These are phyloP conservation scores for Tetropium fuscum DNA, from an alignment of 2,888 invertebrate species.

Conservation along the genomic window DNA sequence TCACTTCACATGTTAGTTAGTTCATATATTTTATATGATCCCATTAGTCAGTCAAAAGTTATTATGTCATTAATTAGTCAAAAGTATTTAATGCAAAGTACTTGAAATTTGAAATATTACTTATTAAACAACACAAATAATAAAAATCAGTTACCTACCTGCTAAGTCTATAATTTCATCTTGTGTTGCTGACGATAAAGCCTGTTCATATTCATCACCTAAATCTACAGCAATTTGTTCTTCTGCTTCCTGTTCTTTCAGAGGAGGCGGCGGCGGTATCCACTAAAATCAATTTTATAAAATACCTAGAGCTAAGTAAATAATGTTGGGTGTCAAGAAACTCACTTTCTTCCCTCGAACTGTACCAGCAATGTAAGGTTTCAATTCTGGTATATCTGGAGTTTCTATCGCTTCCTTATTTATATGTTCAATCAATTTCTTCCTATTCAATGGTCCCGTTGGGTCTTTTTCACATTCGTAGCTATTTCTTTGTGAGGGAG, in stretches of 20 bases:
- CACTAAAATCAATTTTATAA: constrained; percentile 80
- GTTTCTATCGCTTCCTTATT: constrained; percentile 99
- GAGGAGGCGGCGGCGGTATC: constrained; percentile 82
- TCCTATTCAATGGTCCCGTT: constrained; percentile 95
- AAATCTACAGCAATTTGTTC: constrained; percentile 94
- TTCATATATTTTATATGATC: no score
- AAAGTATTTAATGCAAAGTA: no score
- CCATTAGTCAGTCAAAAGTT: no score
- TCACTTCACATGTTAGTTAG: no score
- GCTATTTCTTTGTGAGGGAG: constrained; percentile 94
- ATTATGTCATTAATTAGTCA: no score
- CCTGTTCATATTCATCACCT: constrained; percentile 94
- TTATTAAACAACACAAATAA: no score
- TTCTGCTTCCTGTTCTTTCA: constrained; percentile 83
- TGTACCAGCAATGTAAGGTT: constrained; percentile 92
- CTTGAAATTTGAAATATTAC: no score
- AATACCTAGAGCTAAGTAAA: no score
- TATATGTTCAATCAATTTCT: constrained; percentile 95
- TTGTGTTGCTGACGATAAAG: constrained; percentile 88
- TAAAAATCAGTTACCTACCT: constrained; percentile 69
- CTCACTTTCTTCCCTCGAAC: constrained; percentile 90
- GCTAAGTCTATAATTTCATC: constrained; percentile 99
- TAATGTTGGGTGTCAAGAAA: no score
- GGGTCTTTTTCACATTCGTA: constrained; percentile 96
- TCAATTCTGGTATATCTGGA: constrained; percentile 95